Conservation (phyloP, 1,140 invertebrate species). For the Proctacanthus coquilletti region DNA sequence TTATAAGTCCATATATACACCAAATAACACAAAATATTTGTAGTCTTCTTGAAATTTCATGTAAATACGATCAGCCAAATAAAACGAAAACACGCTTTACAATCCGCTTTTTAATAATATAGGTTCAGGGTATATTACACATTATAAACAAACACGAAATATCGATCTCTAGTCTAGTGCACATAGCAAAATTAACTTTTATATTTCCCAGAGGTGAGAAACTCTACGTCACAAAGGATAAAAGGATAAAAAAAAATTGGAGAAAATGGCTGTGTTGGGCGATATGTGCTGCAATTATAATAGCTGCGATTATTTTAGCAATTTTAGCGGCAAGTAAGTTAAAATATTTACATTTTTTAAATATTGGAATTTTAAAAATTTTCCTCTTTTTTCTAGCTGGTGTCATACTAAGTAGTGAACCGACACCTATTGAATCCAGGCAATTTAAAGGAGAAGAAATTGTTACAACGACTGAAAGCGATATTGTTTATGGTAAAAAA, state of each 20-base stretch:
- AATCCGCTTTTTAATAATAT: too few relatives aligned
- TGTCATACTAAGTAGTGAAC: slow-evolving; percentile 36
- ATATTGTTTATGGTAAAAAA: slow-evolving; percentile 11
- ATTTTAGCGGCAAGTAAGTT: slow-evolving; percentile 53
- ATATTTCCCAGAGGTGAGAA: slow-evolving; percentile 59
- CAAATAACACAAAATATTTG: too few relatives aligned
- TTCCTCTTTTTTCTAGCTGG: slow-evolving; percentile 31
- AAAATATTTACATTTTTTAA: not conserved
- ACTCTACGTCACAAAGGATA: slow-evolving; percentile 64
- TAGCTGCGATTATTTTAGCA: slow-evolving; percentile 47
- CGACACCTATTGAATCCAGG: slow-evolving; percentile 18
- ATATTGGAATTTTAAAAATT: slow-evolving; percentile 1
- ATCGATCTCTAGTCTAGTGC: too few relatives aligned
- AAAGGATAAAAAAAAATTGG: slow-evolving; percentile 47
- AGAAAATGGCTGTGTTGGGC: slow-evolving; percentile 51
- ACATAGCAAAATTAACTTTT: too few relatives aligned
- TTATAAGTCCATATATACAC: too few relatives aligned
- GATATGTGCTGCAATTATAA: slow-evolving; percentile 39
- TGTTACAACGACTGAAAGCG: slow-evolving; percentile 33
- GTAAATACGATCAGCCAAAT: too few relatives aligned
- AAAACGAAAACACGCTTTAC: too few relatives aligned
- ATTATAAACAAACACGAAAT: too few relatives aligned
- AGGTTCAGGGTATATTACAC: too few relatives aligned
- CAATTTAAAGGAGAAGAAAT: slow-evolving; percentile 13
- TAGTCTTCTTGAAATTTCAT: too few relatives aligned